A percentile compares a stretch with the other conserved stretches of the same genome.
Evolutionary conservation across 2,888 invertebrate species (phyloP).

Genomic region (Dimorphilus gyrociliatus): DNA sequence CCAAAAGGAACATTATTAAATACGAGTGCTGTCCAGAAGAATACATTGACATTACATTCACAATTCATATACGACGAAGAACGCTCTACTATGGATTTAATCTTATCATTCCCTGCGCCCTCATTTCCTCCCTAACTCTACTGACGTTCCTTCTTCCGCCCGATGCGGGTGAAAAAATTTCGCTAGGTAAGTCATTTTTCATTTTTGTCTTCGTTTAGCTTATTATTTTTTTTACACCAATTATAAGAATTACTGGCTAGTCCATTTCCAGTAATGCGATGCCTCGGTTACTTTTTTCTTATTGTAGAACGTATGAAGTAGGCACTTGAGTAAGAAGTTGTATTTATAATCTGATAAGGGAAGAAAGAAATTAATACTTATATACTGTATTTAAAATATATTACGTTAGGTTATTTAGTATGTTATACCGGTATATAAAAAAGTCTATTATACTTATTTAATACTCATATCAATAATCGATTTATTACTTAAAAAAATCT

Average conservation of each 20-base stretch:
- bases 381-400: too few species aligned
- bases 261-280: background rate
- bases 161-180: slow-evolving; percentile 15
- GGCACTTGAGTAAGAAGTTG: too few species aligned
- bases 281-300: background rate
- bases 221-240: background rate
- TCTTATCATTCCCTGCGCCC: slow-evolving; percentile 15
- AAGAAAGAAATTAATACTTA: too few species aligned
- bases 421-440: too few species aligned
- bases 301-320: background rate
- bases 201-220: too few species aligned
- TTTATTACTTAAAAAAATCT: too few species aligned
- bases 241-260: background rate
- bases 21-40: slow-evolving; percentile 14
- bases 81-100: slow-evolving; percentile 15
- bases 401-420: too few species aligned
- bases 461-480: too few species aligned
- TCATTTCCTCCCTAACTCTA: slow-evolving; percentile 14
- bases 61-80: slow-evolving; percentile 12
- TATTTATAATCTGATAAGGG: too few species aligned
- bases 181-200: slow-evolving; percentile 9
- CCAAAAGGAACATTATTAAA: slow-evolving; percentile 8
- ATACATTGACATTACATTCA: slow-evolving; percentile 17
- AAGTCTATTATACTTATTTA: too few species aligned
- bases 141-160: slow-evolving; percentile 13